Base-by-base conservation (phyloP, 2,797 vertebrate genomes). In the Micromesistius poutassou region DNA sequence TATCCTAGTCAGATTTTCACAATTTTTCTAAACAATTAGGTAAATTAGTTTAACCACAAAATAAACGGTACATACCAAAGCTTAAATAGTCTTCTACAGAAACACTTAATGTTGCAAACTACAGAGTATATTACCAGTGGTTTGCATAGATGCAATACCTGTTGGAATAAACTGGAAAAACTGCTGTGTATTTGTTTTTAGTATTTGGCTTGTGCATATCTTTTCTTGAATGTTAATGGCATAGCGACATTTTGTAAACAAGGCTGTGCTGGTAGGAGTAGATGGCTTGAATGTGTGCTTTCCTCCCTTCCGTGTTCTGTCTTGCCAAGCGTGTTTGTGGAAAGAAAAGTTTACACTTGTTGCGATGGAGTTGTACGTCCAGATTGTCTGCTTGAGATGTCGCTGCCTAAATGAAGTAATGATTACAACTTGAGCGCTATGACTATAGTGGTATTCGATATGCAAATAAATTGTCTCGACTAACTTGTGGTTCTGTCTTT, bases 11-110 rank as follows among this genome's bases (percentile, higher is more conserved):
- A n/a, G 73, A 71, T 46, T 76, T 74, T 82, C 79, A 80, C 25
- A 70, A 70, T 46, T 76, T 74, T 82, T 80, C 71, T 77, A 76
- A 81, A 74, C 75, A 83, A 79, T 88, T 76, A 81, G 82, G 74
- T 85, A 84, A 36, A 84, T 77, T 75, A 86, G 85, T 90, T 81
- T 78, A 81, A 84, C 78, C 87, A 90, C 88, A 89, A 86, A 84
- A 82, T 79, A 87, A 90, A 86, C 85, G 82, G 87, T 89, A 88
- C 90, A 93, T 94, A 96, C 96, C 96, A 98, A 96, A 96, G 96
- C 94, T 94, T 94, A 89, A 84, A 92, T 91, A 86, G 94, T 94
- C 94, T 94, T 91, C 91, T 93, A 84, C 91, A 92, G 88, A 89
- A 87, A 16, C 83, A 84, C 76, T 76, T 79, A 80, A 89, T 90